Base-by-base conservation (phyloP, 2,888 invertebrate species). In the Aleiodes testaceus region DNA sequence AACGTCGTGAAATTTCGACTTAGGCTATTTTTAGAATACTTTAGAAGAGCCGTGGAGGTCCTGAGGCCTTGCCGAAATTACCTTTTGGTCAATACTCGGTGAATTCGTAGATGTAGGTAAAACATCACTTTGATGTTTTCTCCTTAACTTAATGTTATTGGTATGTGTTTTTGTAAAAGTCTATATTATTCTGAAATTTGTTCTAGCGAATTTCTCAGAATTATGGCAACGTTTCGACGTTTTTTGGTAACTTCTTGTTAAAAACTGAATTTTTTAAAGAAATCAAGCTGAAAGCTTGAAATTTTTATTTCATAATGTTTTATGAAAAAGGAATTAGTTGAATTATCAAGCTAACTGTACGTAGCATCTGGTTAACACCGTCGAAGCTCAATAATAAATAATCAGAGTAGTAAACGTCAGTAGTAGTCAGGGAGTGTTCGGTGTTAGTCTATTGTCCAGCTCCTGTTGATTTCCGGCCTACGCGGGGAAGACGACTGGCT, bases 401-500 rank as follows among this genome's bases (percentile, higher is more conserved):
- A 59, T 59, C 59, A 59, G 52, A 52, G 63, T 63, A 47, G 45
- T 44, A 63, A 63, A 63, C 14, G 63, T n/a, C 45, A 63, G 63
- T 45, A 45, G 45, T 45, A 67, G 71, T 67, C 45, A 30, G 66
- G 66, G 63, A 71, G 61, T 66, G 50, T 42, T 36, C 45, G 52
- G 44, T 42, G 14, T 50, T 42, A 11, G 36, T 47, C 52, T 20
- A 72, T 68, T 72, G 72, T 72, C 72, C 69, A 63, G 49, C 26
- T 47, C 18, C 69, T 66, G 72, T 72, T 69, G 72, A 72, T 69
- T 72, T 72, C 72, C 72, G 66, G 65, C 59, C 65, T 66, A 55
- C 66, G 63, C 63, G 49, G 78, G 74, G 78, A 76, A 75, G 79
- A 79, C 78, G 76, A 77, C 78, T 77, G 36, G 80, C 80, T 85